Base-by-base conservation (phyloP, 2,888 invertebrate genomes). In the Aphelenchoides bicaudatus region DNA sequence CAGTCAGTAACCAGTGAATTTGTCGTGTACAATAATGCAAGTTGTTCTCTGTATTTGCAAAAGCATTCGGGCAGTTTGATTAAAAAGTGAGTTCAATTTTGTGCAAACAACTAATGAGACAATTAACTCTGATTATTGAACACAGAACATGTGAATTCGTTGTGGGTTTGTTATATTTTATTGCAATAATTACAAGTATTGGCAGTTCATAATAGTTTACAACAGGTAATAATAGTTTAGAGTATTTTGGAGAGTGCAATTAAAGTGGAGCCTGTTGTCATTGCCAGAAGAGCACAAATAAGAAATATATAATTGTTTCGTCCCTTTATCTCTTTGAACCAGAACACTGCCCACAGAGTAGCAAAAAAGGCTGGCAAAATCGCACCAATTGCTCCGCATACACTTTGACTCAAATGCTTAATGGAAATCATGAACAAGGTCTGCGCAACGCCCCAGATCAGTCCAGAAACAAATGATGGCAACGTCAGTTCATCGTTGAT, bases 371-470 rank as follows among this genome's bases (percentile, higher is more conserved):
- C 38, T 37, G 52, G 52, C 13, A 48, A 25, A 25, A 25, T 21
- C 16, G 49, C 49, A 28, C 49, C 49, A 49, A 49, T 49, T 1
- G 49, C 29, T 21, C 49, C 49, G 3, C 28, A 49, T 10, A 49
- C 49, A 13, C 29, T 29, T 23, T 49, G 49, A 48, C 28, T 28
- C 10, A 49, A 16, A 3, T 49, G 21, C 16, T 49, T 49, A 10
- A 28, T 49, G 19, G 52, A 31, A n/a, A 51, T 39, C 3, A 51
- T 51, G 25, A 51, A 51, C 10, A 51, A 27, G 1, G 38, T 43
- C 37, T 51, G 52, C 2, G 52, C 52, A 13, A n/a, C 25, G 8
- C 25, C 34, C 52, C 52, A 51, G 25, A 51, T 34, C 1, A n/a
- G 1, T 1, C 52, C 52, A 27, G 30, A 29, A 2, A 38, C 13